Evolutionary conservation across 2,113 vertebrate genomes (phyloP).

Genomic region (Martes martes): DNA sequence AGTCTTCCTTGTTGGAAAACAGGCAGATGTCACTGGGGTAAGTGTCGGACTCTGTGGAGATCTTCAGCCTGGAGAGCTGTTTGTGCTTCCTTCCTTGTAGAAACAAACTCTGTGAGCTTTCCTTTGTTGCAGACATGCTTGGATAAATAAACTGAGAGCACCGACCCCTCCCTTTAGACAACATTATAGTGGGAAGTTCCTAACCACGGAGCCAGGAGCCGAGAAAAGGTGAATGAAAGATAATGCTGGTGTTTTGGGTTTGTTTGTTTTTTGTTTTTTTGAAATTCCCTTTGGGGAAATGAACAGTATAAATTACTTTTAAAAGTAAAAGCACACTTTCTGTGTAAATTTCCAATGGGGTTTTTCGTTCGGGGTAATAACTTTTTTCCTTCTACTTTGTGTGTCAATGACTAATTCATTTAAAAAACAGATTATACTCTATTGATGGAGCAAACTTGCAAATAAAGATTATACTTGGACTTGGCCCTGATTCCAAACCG

Average conservation of each 20-base stretch:
- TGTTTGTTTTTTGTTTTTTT: background rate
- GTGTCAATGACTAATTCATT: constrained; percentile 3
- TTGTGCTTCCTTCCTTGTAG: background rate
- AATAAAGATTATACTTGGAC: background rate
- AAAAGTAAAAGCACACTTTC: background rate
- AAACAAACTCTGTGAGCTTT: background rate
- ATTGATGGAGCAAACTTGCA: background rate
- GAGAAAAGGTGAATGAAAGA: background rate
- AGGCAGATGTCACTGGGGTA: background rate
- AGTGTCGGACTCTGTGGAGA: background rate
- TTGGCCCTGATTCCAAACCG: background rate
- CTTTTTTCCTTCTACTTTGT: background rate
- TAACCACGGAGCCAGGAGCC: background rate
- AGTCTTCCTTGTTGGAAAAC: background rate
- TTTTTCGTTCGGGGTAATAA: background rate
- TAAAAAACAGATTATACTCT: background rate
- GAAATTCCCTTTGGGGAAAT: constrained; percentile 15
- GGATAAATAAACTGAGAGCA: background rate
- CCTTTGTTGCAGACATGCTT: background rate
- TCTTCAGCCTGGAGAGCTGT: background rate
- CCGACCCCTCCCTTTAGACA: background rate
- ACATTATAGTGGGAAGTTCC: background rate
- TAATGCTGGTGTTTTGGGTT: background rate
- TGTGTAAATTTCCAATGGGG: background rate
- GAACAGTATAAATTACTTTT: background rate